These are phyloP conservation scores for Sorex fumeus DNA, from an alignment of 2,113 vertebrate genomes.

Conservation along the genomic window DNA sequence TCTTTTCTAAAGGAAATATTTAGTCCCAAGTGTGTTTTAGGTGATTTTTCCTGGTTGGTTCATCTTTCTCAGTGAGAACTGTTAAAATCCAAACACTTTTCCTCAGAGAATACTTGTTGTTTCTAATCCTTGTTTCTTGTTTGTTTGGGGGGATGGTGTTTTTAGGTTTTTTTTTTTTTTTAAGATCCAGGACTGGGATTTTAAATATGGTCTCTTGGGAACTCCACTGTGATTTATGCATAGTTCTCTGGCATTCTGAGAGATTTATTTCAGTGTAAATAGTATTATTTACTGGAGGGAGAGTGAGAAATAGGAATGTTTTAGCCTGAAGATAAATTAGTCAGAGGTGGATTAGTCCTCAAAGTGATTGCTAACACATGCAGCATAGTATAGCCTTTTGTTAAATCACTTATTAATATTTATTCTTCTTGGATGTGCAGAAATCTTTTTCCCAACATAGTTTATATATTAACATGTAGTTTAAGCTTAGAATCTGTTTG, in stretches of 20 bases:
- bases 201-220: background rate
- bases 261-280: background rate
- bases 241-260: background rate
- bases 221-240: background rate
- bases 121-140: background rate
- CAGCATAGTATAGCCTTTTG: constrained; percentile 14
- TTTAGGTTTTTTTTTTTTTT: background rate
- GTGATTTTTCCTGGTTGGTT: constrained; percentile 9
- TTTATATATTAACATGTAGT: constrained; percentile 42
- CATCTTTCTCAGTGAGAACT: constrained; percentile 45
- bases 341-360: background rate
- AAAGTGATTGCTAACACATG: constrained; percentile 22
- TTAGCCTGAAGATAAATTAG: background rate
- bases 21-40: constrained; percentile 48
- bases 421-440: constrained; percentile 30
- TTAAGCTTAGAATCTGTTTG: background rate
- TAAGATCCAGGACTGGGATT: background rate
- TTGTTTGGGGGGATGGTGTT: background rate
- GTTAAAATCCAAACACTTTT: constrained; percentile 50
- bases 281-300: constrained; percentile 31
- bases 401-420: constrained; percentile 51
- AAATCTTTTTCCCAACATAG: background rate
- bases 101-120: constrained; percentile 8
- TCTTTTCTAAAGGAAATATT: constrained; percentile 61
- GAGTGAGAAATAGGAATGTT: constrained; percentile 7